Base-by-base conservation (phyloP, 2,113 vertebrate species). In the Pitta sordida region DNA sequence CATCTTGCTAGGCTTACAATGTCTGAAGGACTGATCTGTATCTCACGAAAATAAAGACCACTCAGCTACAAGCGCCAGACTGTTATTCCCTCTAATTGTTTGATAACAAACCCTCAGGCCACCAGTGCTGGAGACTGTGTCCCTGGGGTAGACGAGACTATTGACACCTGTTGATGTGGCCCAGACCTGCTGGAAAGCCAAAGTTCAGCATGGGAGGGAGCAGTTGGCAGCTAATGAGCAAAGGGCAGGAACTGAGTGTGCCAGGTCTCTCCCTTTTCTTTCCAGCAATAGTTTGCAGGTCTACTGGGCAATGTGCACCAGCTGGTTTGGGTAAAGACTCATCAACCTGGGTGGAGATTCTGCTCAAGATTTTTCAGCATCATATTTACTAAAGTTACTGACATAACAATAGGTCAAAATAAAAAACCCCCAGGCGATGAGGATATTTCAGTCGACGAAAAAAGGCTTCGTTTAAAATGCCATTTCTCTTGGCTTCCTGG, bases 331-430 rank as follows among this genome's bases (percentile, higher is more conserved):
- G 26, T 39, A 15, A 65, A 74, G 29, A 15, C n/a, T 48, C 34
- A 69, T 39, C 79, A 86, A 0, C 34, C 55, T 27, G 8, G 11
- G 34, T 30, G 26, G 46, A 83, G 48, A 29, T 26, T 5, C 37
- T 12, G 41, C 59, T 82, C 46, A 60, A 51, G 49, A 46, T 49
- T 51, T 76, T 62, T 27, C 49, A 69, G 53, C 27, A 37, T 62
- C 0, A 0, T 1, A 1, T 34, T 87, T 68, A 17, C 68, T 53
- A 49, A 48, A 44, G n/a, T 22, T 44, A n/a, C 5, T 63, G 15
- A 6, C 0, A 1, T 14, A 34, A 88, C 78, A 71, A 37, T 17
- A 20, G 9, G 24, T 3, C 17, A 52, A 79, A 86, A 67, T 13
- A 26, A 51, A 83, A 52, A 32, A 15, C 11, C 10, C 10, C 15